Evolutionary conservation across 2,797 vertebrate genomes (phyloP).

Genomic region (Chloroceryle inda): DNA sequence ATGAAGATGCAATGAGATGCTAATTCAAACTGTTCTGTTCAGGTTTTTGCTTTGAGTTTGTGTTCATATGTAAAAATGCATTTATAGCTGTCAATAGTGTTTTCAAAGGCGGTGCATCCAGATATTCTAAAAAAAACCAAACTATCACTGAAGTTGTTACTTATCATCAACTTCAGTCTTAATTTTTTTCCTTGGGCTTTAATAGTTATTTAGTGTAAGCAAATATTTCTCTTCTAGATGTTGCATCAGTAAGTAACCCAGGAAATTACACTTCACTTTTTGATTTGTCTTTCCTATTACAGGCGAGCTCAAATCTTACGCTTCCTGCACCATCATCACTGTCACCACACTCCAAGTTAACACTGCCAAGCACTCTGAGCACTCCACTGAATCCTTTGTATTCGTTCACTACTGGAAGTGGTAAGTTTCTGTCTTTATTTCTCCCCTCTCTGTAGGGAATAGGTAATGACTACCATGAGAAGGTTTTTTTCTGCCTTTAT

Average conservation of each 20-base stretch:
- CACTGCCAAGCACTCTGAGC: constrained; percentile 75
- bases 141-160: neutral
- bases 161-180: neutral
- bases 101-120: neutral
- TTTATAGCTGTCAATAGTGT: neutral
- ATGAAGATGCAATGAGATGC: accelerated
- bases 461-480: neutral
- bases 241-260: constrained; percentile 77
- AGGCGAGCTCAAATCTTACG: constrained; percentile 84
- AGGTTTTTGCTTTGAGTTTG: neutral
- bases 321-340: constrained; percentile 85
- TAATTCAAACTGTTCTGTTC: neutral
- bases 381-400: constrained; percentile 81
- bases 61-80: neutral
- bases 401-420: constrained; percentile 72
- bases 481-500: neutral
- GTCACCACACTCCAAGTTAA: constrained; percentile 86
- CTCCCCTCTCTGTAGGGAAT: neutral
- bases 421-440: constrained; percentile 78
- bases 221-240: constrained; percentile 60
- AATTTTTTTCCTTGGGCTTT: neutral
- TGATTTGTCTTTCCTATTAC: constrained; percentile 83
- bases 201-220: constrained; percentile 2
- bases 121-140: neutral
- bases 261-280: constrained; percentile 77